These are phyloP conservation scores for Aleadryas rufinucha DNA, from an alignment of 2,113 vertebrate genomes.

Conservation along the genomic window DNA sequence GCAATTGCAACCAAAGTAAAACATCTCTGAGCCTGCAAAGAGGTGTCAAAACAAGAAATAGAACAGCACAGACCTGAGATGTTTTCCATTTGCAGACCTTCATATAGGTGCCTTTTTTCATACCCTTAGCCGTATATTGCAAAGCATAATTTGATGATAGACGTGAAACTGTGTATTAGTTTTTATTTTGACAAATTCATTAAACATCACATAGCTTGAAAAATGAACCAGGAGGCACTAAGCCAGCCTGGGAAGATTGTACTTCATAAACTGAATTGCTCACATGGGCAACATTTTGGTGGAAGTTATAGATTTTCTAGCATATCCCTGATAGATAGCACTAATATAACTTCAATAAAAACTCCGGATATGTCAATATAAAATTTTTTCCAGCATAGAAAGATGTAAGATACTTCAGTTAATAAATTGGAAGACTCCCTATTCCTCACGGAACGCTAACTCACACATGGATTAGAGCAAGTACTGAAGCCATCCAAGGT, in stretches of 20 bases:
- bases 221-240: slow-evolving; percentile 85
- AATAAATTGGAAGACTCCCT: slow-evolving; percentile 77
- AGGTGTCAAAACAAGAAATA: slow-evolving; percentile 63
- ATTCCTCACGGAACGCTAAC: slow-evolving; percentile 74
- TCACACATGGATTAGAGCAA: slow-evolving; percentile 72
- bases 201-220: slow-evolving; percentile 88
- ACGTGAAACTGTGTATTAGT: slow-evolving; percentile 80
- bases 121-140: slow-evolving; percentile 68
- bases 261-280: slow-evolving; percentile 93
- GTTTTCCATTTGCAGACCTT: slow-evolving; percentile 66
- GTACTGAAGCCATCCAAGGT: slow-evolving; percentile 62
- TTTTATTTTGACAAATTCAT: slow-evolving; percentile 95
- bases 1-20: slow-evolving; percentile 60
- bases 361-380: slow-evolving; percentile 90
- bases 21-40: neutral
- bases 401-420: slow-evolving; percentile 76
- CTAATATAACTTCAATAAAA: slow-evolving; percentile 99
- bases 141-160: slow-evolving; percentile 82
- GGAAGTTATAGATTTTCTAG: slow-evolving; percentile 96
- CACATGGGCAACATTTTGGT: slow-evolving; percentile 89
- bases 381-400: slow-evolving; percentile 75
- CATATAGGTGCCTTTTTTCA: slow-evolving; percentile 75
- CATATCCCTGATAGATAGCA: slow-evolving; percentile 96
- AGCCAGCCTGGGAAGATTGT: slow-evolving; percentile 84
- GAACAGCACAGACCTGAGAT: slow-evolving; percentile 34